These are phyloP conservation scores for Synanthedon andrenaeformis DNA, from an alignment of 2,888 invertebrate species.

Conservation along the genomic window DNA sequence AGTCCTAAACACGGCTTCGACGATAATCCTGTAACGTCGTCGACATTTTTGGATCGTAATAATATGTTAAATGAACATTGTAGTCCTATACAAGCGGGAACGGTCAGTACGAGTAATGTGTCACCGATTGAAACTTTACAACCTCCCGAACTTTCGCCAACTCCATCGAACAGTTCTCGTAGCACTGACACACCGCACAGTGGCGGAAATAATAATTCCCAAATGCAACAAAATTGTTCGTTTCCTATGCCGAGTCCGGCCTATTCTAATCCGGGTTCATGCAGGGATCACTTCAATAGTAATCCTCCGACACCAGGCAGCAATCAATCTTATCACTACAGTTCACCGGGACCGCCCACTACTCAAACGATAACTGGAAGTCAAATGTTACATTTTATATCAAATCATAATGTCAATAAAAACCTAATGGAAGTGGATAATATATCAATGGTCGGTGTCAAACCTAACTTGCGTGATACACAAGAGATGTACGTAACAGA, in stretches of 20 bases:
- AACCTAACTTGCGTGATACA: constrained; percentile 34
- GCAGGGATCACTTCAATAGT: constrained; percentile 42
- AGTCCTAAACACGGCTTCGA: constrained; percentile 67
- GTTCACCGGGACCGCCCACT: constrained; percentile 48
- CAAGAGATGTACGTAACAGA: constrained; percentile 41
- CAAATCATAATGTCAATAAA: constrained; percentile 62
- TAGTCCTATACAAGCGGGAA: constrained; percentile 85
- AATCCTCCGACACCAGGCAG: constrained; percentile 49
- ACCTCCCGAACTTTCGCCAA: constrained; percentile 72
- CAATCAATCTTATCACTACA: constrained; percentile 41
- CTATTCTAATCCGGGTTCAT: constrained; percentile 57
- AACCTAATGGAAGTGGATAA: constrained; percentile 65
- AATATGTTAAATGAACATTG: constrained; percentile 72
- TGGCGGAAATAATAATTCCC: constrained; percentile 38
- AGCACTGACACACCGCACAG: constrained; percentile 61
- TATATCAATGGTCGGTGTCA: constrained; percentile 64
- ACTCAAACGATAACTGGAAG: constrained; percentile 43
- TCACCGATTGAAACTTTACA: constrained; percentile 72
- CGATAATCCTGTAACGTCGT: constrained; percentile 77
- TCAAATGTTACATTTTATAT: constrained; percentile 66
- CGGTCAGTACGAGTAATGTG: constrained; percentile 86
- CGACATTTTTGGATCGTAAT: constrained; percentile 73
- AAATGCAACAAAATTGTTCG: constrained; percentile 41
- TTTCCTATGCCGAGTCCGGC: constrained; percentile 63
- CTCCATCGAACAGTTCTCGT: constrained; percentile 66